Evolutionary conservation across 2,888 invertebrate genomes (phyloP).

Genomic region (Balanococcus diminutus): DNA sequence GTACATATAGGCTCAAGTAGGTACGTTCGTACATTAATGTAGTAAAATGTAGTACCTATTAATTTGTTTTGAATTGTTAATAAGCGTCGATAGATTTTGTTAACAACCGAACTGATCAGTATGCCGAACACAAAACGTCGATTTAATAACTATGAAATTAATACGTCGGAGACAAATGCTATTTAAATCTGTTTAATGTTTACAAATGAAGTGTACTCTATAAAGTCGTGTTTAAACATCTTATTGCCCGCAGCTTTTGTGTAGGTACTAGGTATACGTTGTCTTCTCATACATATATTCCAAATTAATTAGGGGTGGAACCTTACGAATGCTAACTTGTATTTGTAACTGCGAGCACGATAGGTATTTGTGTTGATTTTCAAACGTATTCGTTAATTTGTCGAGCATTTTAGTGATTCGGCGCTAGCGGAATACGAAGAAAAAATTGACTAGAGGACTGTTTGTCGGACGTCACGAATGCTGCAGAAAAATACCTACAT

Average conservation of each 20-base stretch:
- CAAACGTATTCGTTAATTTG: neutral
- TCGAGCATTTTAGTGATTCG: neutral
- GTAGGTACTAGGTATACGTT: neutral
- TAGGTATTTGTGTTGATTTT: neutral
- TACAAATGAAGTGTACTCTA: conserved; percentile 9
- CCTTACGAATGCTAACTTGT: neutral
- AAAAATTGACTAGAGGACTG: neutral
- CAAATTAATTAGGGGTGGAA: conserved; percentile 31
- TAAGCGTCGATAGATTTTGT: neutral
- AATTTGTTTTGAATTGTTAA: too few relatives aligned
- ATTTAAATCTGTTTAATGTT: conserved; percentile 21
- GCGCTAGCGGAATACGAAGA: neutral
- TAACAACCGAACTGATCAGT: neutral
- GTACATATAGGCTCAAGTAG: too few relatives aligned
- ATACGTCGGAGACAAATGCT: neutral
- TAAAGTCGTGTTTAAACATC: neutral
- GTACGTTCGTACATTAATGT: too few relatives aligned
- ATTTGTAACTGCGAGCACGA: neutral
- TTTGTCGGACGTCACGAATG: conserved; percentile 8
- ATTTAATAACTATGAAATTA: conserved; percentile 37
- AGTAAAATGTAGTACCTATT: too few relatives aligned
- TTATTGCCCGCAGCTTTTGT: conserved; percentile 29
- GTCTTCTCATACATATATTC: conserved; percentile 33
- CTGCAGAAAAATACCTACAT: neutral
- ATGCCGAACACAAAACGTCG: neutral